Base-by-base conservation (phyloP, 2,888 invertebrate genomes). In the Dynastes maya region DNA sequence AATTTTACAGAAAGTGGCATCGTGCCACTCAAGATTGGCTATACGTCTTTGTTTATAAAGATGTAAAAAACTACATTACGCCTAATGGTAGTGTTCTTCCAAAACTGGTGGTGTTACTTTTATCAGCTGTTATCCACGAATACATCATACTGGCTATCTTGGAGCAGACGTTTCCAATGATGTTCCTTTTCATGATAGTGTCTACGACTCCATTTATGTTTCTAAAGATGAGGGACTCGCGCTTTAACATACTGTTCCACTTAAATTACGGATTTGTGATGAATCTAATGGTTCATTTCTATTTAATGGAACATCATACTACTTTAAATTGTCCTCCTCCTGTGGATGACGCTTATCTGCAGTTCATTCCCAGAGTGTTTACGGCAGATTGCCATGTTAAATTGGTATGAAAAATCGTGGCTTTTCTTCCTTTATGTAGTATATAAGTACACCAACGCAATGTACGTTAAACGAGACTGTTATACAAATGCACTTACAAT, bases 11-110 rank as follows among this genome's bases (percentile, higher is more conserved):
- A 16, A 95, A 95, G 3, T 98, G 98, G 98, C 98, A 99, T 88
- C 92, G 96, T 16, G 94, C 98, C 0, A 97, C 98, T 0, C 96
- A 98, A 87, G 96, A 97, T 83, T 99, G 98, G 97, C 91, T 98
- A 0, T 95, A 97, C 84, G 93, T 94, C 2, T 97, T 98, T 88
- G 91, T 99, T 79, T 97, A 97, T 88, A 93, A 92, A 84, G 97
- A 97, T 74, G 82, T 89, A 32, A 88, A 90, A 80, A 90, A 88
- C 72, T 83, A 89, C 22, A 78, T 92, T 0, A 86, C 88, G 2
- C 87, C 88, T 0, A 88, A 89, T 9, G 90, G 89, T 77, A 90
- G 90, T 71, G 55, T 87, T 0, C 81, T 91, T 0, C 91, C 95
- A 0, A 93, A 92, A 83, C 85, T 92, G 1, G 85, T 90, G 4